phyloP scores from a whole-genome alignment of 2,113 vertebrate species.

The Rana temporaria region DNA sequence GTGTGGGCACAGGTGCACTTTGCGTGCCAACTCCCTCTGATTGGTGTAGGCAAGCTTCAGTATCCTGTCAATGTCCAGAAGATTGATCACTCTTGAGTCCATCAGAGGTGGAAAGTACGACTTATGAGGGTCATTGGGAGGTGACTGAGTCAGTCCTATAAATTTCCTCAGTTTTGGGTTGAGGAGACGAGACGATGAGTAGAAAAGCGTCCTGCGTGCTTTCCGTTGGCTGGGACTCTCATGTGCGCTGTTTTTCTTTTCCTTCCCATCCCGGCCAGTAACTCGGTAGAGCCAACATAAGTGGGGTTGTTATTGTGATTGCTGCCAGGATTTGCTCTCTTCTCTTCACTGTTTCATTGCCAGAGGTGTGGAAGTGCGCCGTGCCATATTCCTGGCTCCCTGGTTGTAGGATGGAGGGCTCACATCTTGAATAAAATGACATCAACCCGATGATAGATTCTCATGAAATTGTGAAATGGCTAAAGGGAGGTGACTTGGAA shows the following conservation, averaged over 20 bases:
- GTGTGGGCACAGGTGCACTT: too few relatives aligned
- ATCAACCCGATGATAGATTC: too few relatives aligned
- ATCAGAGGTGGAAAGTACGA: conserved; percentile 20
- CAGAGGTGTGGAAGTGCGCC: not conserved
- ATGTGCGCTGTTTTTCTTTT: conserved; percentile 23
- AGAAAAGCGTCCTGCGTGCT: conserved; percentile 31
- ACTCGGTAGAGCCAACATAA: conserved; percentile 15
- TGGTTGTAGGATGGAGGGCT: too few relatives aligned
- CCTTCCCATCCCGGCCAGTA: conserved; percentile 24
- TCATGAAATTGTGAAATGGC: too few relatives aligned
- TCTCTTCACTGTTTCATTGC: conserved; percentile 3
- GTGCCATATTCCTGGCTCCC: too few relatives aligned
- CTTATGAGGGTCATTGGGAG: conserved; percentile 24
- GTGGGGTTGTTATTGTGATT: conserved; percentile 27
- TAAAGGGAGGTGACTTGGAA: too few relatives aligned
- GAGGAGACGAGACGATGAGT: conserved; percentile 30
- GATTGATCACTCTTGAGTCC: not conserved
- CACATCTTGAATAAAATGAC: too few relatives aligned
- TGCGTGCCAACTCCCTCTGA: not conserved
- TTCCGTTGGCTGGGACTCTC: conserved; percentile 9
- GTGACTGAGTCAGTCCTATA: conserved; percentile 45
- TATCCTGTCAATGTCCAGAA: conserved; percentile 5
- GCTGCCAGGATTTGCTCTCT: conserved; percentile 11
- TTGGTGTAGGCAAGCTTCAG: not conserved
- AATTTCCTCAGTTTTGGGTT: conserved; percentile 16